These are phyloP conservation scores for Frieseomelitta varia DNA, from an alignment of 1,140 invertebrate species.

Conservation along the genomic window DNA sequence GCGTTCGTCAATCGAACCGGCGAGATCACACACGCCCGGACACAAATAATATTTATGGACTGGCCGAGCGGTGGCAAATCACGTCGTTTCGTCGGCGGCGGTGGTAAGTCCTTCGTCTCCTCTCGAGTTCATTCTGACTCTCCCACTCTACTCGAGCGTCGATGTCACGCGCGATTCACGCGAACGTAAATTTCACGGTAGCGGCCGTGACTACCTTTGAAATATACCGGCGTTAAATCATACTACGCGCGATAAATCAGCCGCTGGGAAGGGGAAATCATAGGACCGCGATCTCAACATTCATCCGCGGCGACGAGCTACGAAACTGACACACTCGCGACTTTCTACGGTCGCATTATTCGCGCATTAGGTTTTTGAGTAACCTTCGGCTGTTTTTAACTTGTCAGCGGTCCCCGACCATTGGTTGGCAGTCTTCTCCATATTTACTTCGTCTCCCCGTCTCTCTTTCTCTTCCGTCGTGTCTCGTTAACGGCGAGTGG, in stretches of 20 bases:
- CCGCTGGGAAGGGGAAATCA: neutral
- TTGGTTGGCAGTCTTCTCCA: slow-evolving; percentile 49
- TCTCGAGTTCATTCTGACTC: slow-evolving; percentile 26
- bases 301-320: neutral
- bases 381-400: slow-evolving; percentile 70
- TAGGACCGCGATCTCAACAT: neutral
- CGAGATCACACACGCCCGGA: slow-evolving; percentile 29
- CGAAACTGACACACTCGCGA: neutral
- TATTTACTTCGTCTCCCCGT: neutral
- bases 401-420: slow-evolving; percentile 51
- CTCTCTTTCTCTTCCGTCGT: neutral
- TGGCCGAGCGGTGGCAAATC: slow-evolving; percentile 15
- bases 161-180: neutral
- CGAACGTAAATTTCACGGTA: neutral
- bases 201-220: neutral
- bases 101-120: neutral
- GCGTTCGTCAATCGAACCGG: slow-evolving; percentile 11
- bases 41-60: slow-evolving; percentile 61
- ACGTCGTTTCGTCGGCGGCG: slow-evolving; percentile 7
- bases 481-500: neutral
- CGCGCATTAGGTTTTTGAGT: slow-evolving; percentile 35
- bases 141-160: neutral
- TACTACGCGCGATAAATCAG: neutral
- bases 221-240: neutral
- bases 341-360: neutral